Evolutionary conservation across 1,140 invertebrate species (phyloP).

Genomic region (Frieseomelitta varia): DNA sequence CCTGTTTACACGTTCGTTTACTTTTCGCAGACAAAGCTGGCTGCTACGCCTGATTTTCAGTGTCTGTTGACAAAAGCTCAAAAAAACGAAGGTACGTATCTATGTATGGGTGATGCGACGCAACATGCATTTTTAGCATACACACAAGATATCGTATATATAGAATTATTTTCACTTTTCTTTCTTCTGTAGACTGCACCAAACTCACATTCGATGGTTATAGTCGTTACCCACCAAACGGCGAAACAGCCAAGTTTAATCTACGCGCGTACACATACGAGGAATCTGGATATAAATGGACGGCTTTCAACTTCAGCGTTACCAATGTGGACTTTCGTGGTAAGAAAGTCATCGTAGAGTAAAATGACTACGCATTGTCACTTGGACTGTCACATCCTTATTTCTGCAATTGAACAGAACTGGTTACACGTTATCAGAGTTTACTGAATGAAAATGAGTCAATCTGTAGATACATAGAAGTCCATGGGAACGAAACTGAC

Average conservation of each 20-base stretch:
- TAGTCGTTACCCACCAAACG: slow-evolving; percentile 45
- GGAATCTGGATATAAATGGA: slow-evolving; percentile 50
- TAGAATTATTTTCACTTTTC: neutral
- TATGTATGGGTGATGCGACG: neutral
- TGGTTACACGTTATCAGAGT: slow-evolving; percentile 74
- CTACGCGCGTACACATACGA: slow-evolving; percentile 69
- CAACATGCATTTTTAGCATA: neutral
- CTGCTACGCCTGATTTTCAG: slow-evolving; percentile 42
- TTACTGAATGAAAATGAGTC: slow-evolving; percentile 60
- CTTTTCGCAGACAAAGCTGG: slow-evolving; percentile 60
- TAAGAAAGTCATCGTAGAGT: slow-evolving; percentile 61
- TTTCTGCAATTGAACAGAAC: slow-evolving; percentile 54
- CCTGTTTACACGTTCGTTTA: neutral
- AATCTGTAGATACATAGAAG: slow-evolving; percentile 67
- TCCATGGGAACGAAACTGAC: slow-evolving; percentile 56
- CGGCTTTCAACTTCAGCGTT: slow-evolving; percentile 77
- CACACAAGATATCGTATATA: neutral
- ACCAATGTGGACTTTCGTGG: slow-evolving; percentile 70
- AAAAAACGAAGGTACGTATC: slow-evolving; percentile 63
- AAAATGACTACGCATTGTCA: too few relatives aligned
- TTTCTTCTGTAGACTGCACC: slow-evolving; percentile 64
- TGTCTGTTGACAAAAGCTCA: slow-evolving; percentile 70
- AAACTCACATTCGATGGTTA: slow-evolving; percentile 69
- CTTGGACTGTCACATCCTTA: neutral
- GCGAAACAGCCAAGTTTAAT: slow-evolving; percentile 61